Conservation (phyloP, 2,797 vertebrate genomes). For the Hephaestus fuliginosus region DNA sequence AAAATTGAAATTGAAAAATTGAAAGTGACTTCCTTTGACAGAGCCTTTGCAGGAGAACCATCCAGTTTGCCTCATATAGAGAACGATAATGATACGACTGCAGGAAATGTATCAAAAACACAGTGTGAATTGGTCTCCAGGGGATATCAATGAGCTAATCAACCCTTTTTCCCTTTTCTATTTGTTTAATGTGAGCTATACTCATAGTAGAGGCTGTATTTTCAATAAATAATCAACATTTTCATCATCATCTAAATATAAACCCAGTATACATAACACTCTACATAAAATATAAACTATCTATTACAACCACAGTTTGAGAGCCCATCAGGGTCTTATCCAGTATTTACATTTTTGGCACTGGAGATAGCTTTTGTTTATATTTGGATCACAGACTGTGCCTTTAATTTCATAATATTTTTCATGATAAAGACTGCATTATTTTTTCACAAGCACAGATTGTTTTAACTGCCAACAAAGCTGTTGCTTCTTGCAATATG, state of each 20-base stretch:
- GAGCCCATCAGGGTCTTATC: not conserved
- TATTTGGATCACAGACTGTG: not conserved
- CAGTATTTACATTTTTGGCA: not conserved
- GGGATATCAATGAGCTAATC: not conserved
- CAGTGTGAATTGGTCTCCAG: not conserved
- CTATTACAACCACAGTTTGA: too few relatives aligned
- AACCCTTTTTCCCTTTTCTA: not conserved
- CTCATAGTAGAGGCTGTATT: too few relatives aligned
- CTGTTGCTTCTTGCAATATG: not conserved
- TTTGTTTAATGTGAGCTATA: not conserved
- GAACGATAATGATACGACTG: not conserved
- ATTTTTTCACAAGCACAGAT: not conserved
- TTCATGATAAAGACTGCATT: not conserved
- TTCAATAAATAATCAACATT: not conserved
- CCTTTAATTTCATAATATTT: not conserved
- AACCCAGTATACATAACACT: not conserved
- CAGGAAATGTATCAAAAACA: not conserved
- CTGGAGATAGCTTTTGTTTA: not conserved
- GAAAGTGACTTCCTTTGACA: not conserved
- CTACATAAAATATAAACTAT: not conserved
- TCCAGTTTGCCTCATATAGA: not conserved
- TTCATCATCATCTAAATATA: not conserved
- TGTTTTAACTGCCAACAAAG: slow-evolving; percentile 7
- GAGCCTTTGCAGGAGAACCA: not conserved
- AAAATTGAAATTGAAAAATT: not conserved